Evolutionary conservation across 2,797 vertebrate genomes (phyloP), one percentile per base, ranked within the genome.

Genomic region (Antrozous pallidus): DNA sequence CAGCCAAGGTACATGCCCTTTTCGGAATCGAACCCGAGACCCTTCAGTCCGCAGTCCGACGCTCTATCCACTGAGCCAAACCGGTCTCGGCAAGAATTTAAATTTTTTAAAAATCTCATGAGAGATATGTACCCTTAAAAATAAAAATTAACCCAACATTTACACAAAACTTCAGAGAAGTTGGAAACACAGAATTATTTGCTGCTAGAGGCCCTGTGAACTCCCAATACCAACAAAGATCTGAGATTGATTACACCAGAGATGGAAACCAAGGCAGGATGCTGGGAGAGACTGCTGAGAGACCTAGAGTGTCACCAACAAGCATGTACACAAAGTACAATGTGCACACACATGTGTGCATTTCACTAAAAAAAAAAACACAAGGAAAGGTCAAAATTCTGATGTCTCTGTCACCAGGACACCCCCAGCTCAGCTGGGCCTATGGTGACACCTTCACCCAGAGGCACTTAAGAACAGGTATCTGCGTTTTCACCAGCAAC

Each of bases 401-500:
- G 3, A 56, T 78, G 61, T 4, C 36, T 82, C 79, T 33, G 8
- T 80, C 51, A 77, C 49, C 6, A 33, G 49, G 49, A 42, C 18
- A 63, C 5, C 26, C 28, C 56, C 4, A 6, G 45, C 69, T 95
- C 73, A 28, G 13, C 13, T 33, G 24, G 49, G n/a, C n/a, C n/a
- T n/a, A n/a, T n/a, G n/a, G n/a, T n/a, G n/a, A n/a, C n/a, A n/a
- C n/a, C n/a, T n/a, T n/a, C n/a, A n/a, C n/a, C 61, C 17, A 70
- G 36, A 93, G 75, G 51, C 84, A 71, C 63, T 94, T 93, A 94
- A 94, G 18, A 83, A 38, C 42, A 86, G 61, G 81, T 47, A 81
- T 31, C 54, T 24, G 31, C 31, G 5, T 82, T 91, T 87, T 91
- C 47, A 75, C 36, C 63, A 4, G 18, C 36, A 71, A 38, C n/a